These are phyloP conservation scores for Cheilosia urbana DNA, from an alignment of 2,888 invertebrate species.

Conservation along the genomic window DNA sequence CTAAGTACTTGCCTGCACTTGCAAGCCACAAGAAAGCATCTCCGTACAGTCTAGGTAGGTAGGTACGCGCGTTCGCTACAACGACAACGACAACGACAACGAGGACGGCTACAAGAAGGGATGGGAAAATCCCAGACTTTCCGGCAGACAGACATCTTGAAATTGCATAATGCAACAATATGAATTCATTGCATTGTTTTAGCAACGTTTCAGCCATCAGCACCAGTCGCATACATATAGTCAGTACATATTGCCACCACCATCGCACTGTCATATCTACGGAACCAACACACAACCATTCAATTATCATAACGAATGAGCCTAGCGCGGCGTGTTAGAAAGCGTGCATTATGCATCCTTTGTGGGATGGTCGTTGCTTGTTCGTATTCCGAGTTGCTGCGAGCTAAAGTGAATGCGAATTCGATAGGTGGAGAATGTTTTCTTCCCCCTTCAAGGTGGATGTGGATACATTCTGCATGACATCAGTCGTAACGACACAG, in stretches of 20 bases:
- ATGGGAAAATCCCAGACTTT: constrained; percentile 55
- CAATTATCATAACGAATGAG: constrained; percentile 75
- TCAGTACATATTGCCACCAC: background rate
- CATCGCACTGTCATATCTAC: constrained; percentile 24
- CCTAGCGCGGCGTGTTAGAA: constrained; percentile 67
- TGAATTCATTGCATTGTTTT: constrained; percentile 71
- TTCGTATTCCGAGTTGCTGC: constrained; percentile 33
- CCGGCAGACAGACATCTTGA: constrained; percentile 75
- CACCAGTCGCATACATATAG: constrained; percentile 7
- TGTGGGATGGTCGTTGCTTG: constrained; percentile 58
- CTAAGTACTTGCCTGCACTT: constrained; percentile 57
- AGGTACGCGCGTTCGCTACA: constrained; percentile 4
- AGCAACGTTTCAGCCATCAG: constrained; percentile 51
- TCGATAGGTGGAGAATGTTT: constrained; percentile 22
- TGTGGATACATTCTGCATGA: constrained; percentile 22
- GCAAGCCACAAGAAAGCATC: constrained; percentile 30
- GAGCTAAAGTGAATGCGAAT: constrained; percentile 25
- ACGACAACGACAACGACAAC: background rate
- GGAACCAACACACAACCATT: constrained; percentile 56
- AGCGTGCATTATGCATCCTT: constrained; percentile 66
- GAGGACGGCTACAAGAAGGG: background rate
- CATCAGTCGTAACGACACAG: constrained; percentile 26
- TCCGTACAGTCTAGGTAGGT: constrained; percentile 18
- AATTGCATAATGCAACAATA: constrained; percentile 72
- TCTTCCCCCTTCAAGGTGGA: constrained; percentile 7